phyloP scores from a whole-genome alignment of 2,888 invertebrate genomes.

The Leptinotarsa haldemani region DNA sequence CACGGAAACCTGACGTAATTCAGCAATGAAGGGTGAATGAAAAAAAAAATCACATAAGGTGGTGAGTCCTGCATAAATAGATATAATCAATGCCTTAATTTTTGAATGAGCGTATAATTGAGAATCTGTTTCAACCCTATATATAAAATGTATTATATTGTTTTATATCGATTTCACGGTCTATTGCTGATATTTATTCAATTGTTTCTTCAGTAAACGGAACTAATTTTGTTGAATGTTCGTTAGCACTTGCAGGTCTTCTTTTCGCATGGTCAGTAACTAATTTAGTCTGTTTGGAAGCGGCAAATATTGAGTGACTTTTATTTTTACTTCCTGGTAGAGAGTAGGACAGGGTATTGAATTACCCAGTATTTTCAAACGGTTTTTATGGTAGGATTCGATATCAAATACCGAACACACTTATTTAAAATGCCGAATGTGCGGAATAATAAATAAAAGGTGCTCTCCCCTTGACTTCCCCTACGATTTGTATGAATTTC shows the following conservation, averaged over 20 bases:
- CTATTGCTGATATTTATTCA: neutral
- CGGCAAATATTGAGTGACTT: neutral
- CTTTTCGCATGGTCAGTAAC: conserved; percentile 1
- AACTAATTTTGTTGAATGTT: conserved; percentile 1
- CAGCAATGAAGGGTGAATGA: no score
- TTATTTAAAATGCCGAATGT: no score
- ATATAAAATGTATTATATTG: neutral
- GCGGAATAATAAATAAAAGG: neutral
- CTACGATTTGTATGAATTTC: neutral
- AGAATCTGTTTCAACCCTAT: no score
- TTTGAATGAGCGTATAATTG: no score
- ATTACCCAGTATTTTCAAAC: no score
- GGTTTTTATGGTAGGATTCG: no score
- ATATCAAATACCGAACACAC: no score
- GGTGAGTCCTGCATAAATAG: no score
- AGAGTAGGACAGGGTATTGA: no score
- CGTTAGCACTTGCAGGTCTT: conserved; percentile 1
- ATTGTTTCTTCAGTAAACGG: neutral
- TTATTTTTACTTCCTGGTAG: neutral
- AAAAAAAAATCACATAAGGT: no score
- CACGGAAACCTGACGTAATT: no score
- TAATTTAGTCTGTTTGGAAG: neutral
- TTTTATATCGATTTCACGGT: neutral
- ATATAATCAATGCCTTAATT: no score
- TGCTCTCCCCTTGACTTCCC: neutral